Base-by-base conservation (phyloP, 2,797 vertebrate species). In the Rhincodon typus region DNA sequence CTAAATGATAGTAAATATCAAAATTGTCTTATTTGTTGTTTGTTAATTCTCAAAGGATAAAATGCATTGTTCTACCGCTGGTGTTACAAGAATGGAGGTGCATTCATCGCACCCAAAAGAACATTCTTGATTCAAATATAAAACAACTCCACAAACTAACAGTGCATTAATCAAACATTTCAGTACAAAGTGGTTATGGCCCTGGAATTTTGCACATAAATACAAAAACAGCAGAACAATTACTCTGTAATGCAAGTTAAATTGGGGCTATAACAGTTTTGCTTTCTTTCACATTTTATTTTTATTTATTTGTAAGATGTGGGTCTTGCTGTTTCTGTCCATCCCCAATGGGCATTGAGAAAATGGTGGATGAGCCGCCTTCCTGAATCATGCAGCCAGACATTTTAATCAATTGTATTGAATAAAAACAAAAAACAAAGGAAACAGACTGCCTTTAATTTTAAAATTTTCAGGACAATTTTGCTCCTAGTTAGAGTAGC, bases 341-440 rank as follows among this genome's bases (percentile, higher is more conserved):
- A 62, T 62, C 57, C 57, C 57, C 57, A 62, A 62, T 62, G 57
- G 8, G 8, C 12, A 8, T 13, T 62, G 46, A 50, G 3, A 50
- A 62, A 62, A 10, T 62, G 10, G 57, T 62, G 1, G 57, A 62
- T 62, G 12, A 62, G 57, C 57, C 13, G 57, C 10, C 57, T 62
- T 62, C 57, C 12, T 62, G 57, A 62, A 62, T 12, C 57, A 62
- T 62, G 57, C 57, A 8, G 57, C 57, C 12, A 13, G 57, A 13
- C 8, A 13, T 8, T 62, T 62, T 62, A 38, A 67, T 67, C n/a
- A 38, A 67, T 67, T 42, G 17, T 1, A 38, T 19, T 2, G 10
- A 87, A 87, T 53, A 93, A 93, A 93, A 69, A n/a, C 90, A 93
- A 21, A 69, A 93, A 67, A 66, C 15, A n/a, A 17, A 69, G n/a